These are phyloP conservation scores for Cryptotermes secundus DNA, from an alignment of 1,140 invertebrate genomes.

Conservation along the genomic window DNA sequence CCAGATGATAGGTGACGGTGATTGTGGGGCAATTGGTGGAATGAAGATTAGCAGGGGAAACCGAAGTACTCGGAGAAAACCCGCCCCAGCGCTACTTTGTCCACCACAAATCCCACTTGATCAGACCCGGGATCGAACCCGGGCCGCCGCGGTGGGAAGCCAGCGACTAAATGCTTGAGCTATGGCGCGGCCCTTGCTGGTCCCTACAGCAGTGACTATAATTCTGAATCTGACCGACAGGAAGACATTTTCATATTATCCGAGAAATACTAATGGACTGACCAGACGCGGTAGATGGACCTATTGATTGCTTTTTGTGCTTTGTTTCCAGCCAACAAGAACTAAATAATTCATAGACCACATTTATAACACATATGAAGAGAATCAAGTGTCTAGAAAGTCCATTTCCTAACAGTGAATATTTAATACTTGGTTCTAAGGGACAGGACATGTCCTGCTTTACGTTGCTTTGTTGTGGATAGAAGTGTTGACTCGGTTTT, in stretches of 20 bases:
- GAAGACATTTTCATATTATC: neutral
- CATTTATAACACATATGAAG: slow-evolving; percentile 13
- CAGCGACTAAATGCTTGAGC: too few species aligned
- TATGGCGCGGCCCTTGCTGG: too few species aligned
- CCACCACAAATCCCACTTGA: too few species aligned
- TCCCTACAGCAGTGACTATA: too few species aligned
- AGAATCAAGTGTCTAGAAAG: neutral
- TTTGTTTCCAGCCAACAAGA: neutral
- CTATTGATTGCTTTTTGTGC: neutral
- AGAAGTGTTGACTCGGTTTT: neutral
- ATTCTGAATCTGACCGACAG: neutral
- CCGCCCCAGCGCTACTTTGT: too few species aligned
- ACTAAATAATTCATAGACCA: neutral
- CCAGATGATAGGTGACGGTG: too few species aligned
- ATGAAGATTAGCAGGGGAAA: too few species aligned
- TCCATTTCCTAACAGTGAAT: neutral
- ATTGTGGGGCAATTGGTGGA: too few species aligned
- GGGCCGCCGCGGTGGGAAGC: too few species aligned
- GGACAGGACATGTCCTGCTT: neutral
- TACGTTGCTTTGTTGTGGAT: neutral
- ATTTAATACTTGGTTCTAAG: neutral
- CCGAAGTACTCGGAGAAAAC: too few species aligned
- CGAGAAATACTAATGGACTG: neutral
- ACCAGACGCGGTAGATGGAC: neutral
- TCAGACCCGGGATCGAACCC: too few species aligned